These are phyloP conservation scores for Xestoiulus laeticollis DNA, from an alignment of 2,888 invertebrate genomes.

Conservation along the genomic window DNA sequence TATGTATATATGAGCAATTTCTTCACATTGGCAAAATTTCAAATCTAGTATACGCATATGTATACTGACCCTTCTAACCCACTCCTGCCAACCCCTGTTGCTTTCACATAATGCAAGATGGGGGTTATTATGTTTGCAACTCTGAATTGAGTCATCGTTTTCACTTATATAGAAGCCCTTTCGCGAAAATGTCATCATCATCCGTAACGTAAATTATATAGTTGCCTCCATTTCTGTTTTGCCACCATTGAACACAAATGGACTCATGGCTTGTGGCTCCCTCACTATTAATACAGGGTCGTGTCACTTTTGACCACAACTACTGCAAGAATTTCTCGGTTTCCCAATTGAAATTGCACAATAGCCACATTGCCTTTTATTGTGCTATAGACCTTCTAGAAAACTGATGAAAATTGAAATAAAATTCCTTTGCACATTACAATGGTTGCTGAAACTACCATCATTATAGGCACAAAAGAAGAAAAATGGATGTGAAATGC, in stretches of 20 bases:
- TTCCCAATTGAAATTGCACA: neutral
- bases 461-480: neutral
- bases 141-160: neutral
- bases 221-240: neutral
- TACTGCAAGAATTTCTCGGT: slow-evolving; percentile 3
- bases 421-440: neutral
- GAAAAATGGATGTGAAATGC: neutral
- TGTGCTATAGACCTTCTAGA: neutral
- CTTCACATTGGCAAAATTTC: neutral
- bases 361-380: neutral
- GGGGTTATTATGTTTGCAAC: neutral
- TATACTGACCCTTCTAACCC: neutral
- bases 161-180: neutral
- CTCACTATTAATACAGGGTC: slow-evolving; percentile 32
- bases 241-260: neutral
- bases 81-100: neutral
- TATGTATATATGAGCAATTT: neutral
- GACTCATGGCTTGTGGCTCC: neutral
- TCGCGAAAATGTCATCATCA: neutral
- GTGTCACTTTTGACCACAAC: slow-evolving; percentile 5
- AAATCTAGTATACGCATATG: neutral
- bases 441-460: neutral
- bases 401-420: neutral
- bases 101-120: neutral
- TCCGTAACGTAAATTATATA: neutral